Evolutionary conservation across 2,113 vertebrate genomes (phyloP).

Genomic region (Myanophis thanlyinensis): DNA sequence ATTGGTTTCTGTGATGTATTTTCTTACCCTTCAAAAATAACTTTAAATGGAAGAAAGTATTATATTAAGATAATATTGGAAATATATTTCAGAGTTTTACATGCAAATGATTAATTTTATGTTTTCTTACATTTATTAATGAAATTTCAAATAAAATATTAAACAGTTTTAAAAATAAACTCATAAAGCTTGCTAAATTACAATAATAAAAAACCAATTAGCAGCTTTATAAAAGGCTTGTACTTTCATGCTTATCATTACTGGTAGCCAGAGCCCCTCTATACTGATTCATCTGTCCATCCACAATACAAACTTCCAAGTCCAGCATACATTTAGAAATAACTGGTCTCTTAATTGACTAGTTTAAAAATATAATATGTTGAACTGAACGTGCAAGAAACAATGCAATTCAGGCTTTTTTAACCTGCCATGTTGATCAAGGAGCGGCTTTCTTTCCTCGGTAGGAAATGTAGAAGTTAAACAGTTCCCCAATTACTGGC

Average conservation of each 20-base stretch:
- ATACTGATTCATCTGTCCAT: neutral
- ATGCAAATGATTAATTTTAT: neutral
- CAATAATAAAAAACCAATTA: neutral
- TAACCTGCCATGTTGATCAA: neutral
- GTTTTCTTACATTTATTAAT: neutral
- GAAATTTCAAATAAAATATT: neutral
- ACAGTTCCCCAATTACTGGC: too few species aligned
- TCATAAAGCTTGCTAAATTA: neutral
- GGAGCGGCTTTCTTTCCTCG: neutral
- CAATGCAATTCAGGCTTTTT: neutral
- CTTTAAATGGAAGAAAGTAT: neutral
- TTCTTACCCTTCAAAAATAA: neutral
- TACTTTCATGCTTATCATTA: neutral
- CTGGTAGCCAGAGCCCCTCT: neutral
- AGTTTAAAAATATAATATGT: neutral
- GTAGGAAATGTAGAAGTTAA: neutral
- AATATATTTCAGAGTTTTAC: neutral
- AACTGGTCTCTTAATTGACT: neutral
- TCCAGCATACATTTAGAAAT: neutral
- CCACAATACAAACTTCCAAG: neutral
- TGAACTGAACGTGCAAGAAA: neutral
- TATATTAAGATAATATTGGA: neutral
- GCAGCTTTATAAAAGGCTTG: neutral
- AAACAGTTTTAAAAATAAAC: neutral
- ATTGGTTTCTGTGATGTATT: neutral